Percentiles rank a stretch among this genome's conserved stretches.
phyloP scores from a whole-genome alignment of 2,888 invertebrate species.

The Eristalis pertinax region DNA sequence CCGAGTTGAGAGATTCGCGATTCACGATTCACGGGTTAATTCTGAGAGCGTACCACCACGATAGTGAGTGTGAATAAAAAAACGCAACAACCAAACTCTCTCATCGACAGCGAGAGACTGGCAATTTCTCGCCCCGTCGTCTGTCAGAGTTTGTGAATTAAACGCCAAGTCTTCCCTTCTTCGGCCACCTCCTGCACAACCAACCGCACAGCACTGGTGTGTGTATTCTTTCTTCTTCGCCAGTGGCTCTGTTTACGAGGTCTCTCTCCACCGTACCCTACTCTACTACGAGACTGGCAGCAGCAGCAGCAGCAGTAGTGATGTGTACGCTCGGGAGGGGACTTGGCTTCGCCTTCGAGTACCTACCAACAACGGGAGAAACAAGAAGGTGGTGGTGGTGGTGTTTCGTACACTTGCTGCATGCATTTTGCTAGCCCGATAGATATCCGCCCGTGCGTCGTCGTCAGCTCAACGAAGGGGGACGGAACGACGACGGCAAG shows the following conservation, averaged over 20 bases:
- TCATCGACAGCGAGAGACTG: conserved; percentile 64
- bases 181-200: conserved; percentile 19
- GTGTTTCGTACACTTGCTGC: conserved; percentile 56
- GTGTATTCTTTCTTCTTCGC: conserved; percentile 54
- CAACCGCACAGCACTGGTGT: conserved; percentile 6
- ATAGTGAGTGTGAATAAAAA: conserved; percentile 2
- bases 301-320: conserved; percentile 13
- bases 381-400: conserved; percentile 1
- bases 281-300: conserved; percentile 44
- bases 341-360: conserved; percentile 16
- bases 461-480: background rate
- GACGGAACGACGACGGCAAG: background rate
- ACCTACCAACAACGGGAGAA: conserved; percentile 15
- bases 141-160: conserved; percentile 61
- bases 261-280: conserved; percentile 54
- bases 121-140: conserved; percentile 56
- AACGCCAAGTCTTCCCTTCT: conserved; percentile 50
- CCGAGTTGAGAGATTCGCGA: background rate
- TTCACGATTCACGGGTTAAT: background rate
- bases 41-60: conserved; percentile 8
- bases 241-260: conserved; percentile 55
- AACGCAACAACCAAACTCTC: conserved; percentile 58
- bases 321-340: conserved; percentile 4
- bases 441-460: conserved; percentile 31
- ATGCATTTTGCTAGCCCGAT: conserved; percentile 42